Evolutionary conservation across 2,797 vertebrate genomes (phyloP).

Genomic region (Myripristis murdjan): DNA sequence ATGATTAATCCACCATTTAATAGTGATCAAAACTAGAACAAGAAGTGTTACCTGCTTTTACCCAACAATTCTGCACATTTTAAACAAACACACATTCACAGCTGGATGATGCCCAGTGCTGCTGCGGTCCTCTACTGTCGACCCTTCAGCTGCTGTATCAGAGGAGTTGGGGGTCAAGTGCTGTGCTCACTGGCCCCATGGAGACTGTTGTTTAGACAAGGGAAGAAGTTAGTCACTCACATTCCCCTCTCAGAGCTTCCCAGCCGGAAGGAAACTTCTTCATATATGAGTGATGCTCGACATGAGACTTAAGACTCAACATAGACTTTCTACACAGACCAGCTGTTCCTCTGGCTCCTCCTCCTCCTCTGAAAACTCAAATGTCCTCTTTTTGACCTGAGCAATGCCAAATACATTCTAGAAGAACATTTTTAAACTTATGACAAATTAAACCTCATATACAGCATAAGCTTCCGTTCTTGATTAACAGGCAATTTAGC

Average conservation of each 20-base stretch:
- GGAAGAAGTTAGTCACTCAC: conserved; percentile 20
- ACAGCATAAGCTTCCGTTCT: conserved; percentile 27
- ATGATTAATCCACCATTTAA: background rate
- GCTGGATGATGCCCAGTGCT: too few species aligned
- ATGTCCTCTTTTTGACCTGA: conserved; percentile 41
- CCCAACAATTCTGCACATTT: too few species aligned
- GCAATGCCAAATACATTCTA: conserved; percentile 19
- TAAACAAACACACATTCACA: too few species aligned
- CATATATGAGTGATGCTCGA: conserved; percentile 40
- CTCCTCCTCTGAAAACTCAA: conserved; percentile 10
- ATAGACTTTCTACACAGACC: conserved; percentile 29
- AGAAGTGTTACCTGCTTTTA: too few species aligned
- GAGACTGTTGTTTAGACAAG: background rate
- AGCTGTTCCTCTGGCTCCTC: conserved; percentile 39
- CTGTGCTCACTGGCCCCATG: conserved; percentile 8
- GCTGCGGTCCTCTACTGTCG: background rate
- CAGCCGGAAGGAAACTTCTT: conserved; percentile 29
- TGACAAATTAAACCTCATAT: conserved; percentile 23
- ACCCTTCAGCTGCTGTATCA: conserved; percentile 20
- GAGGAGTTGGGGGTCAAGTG: conserved; percentile 32
- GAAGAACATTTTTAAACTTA: conserved; percentile 23
- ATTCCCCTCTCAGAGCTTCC: conserved; percentile 20
- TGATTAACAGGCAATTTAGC: background rate
- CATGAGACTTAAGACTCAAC: conserved; percentile 24
- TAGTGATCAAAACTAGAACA: too few species aligned